Percentiles rank a stretch among this genome's conserved stretches.
Evolutionary conservation across 2,888 invertebrate species (phyloP).

Genomic region (Odontothrips loti): DNA sequence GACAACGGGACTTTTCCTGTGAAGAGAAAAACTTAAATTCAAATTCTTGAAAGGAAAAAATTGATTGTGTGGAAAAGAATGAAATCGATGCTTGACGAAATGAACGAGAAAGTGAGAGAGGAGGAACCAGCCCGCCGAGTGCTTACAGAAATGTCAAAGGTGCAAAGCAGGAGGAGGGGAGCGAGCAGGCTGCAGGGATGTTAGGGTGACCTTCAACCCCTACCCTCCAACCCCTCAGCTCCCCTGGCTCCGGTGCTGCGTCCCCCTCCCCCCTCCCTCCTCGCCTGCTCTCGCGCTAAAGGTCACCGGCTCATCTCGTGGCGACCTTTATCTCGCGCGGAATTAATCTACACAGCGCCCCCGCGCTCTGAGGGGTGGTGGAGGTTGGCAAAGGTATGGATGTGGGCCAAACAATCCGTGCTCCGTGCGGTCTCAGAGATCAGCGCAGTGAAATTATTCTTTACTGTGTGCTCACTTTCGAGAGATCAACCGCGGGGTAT

Average conservation of each 20-base stretch:
- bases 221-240: not conserved
- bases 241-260: not conserved
- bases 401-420: no score
- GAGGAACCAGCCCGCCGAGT: no score
- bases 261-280: not conserved
- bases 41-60: not conserved
- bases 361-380: not conserved
- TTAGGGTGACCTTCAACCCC: not conserved
- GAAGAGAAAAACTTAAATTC: not conserved
- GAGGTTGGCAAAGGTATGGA: not conserved
- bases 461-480: no score
- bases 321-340: constrained; percentile 6
- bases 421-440: no score
- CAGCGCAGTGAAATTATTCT: no score
- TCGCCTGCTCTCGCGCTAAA: not conserved
- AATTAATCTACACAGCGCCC: not conserved
- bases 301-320: not conserved
- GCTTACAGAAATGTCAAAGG: not conserved
- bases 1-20: no score
- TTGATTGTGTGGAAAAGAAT: no score
- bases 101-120: no score
- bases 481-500: no score
- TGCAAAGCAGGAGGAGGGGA: not conserved
- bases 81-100: no score
- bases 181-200: not conserved